Conservation (phyloP, 1,140 invertebrate species). For the Babylonia areolata region DNA sequence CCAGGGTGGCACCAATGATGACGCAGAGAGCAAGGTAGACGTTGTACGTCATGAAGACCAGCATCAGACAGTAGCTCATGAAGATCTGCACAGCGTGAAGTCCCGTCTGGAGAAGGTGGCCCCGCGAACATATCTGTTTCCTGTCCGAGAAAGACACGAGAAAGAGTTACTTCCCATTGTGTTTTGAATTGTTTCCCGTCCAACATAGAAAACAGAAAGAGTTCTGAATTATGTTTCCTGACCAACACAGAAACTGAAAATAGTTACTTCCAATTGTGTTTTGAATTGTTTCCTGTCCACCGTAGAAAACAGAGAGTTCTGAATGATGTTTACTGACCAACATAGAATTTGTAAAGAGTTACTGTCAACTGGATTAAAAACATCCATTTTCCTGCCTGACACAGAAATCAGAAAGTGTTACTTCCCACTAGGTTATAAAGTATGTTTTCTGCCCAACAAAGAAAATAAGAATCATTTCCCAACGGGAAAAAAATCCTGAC, state of each 20-base stretch:
- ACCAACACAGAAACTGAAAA: background rate
- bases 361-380: too few species aligned
- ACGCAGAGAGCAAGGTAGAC: conserved; percentile 94
- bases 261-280: background rate
- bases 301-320: too few species aligned
- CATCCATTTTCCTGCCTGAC: too few species aligned
- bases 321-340: too few species aligned
- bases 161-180: background rate
- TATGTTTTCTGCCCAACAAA: too few species aligned
- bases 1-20: conserved; percentile 89
- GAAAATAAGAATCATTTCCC: too few species aligned
- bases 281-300: too few species aligned
- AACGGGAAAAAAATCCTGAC: too few species aligned
- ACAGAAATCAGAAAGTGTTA: too few species aligned
- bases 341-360: too few species aligned
- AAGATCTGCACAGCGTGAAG: conserved; percentile 93
- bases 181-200: background rate
- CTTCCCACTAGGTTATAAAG: too few species aligned
- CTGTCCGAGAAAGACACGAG: conserved; percentile 46
- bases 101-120: conserved; percentile 89
- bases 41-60: conserved; percentile 99
- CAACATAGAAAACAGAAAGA: conserved; percentile 25
- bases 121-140: conserved; percentile 55
- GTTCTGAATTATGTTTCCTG: background rate
- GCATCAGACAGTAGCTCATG: conserved; percentile 92